phyloP scores from a whole-genome alignment of 2,113 vertebrate species.

The Meriones unguiculatus region DNA sequence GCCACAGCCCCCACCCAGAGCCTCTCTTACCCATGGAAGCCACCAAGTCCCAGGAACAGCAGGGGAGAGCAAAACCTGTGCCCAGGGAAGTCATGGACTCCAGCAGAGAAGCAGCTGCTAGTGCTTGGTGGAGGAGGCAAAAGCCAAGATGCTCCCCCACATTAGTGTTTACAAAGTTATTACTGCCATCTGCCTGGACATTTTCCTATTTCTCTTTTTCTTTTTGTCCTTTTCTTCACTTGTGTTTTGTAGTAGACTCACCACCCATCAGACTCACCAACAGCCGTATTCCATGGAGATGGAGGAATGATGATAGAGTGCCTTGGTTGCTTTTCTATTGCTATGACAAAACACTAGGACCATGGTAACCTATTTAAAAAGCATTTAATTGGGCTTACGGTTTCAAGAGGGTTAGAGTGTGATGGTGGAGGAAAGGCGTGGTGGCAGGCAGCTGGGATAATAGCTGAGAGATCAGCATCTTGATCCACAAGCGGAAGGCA shows the following conservation, averaged over 20 bases:
- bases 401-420: neutral
- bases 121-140: neutral
- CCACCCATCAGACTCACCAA: neutral
- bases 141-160: neutral
- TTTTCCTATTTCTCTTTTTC: neutral
- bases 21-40: neutral
- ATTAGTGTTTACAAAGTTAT: neutral
- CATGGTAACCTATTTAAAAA: neutral
- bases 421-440: neutral
- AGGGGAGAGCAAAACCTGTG: neutral
- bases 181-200: neutral
- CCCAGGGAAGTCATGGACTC: neutral
- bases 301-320: neutral
- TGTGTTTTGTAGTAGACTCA: neutral
- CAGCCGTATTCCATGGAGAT: neutral
- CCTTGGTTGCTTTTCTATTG: neutral
- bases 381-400: neutral
- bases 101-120: neutral
- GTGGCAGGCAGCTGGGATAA: neutral
- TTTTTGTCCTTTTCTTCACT: neutral
- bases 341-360: neutral
- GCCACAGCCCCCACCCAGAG: neutral
- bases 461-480: neutral
- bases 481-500: neutral
- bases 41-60: neutral